phyloP scores from a whole-genome alignment of 1,140 invertebrate species.

The Drosophila pallidifrons region DNA sequence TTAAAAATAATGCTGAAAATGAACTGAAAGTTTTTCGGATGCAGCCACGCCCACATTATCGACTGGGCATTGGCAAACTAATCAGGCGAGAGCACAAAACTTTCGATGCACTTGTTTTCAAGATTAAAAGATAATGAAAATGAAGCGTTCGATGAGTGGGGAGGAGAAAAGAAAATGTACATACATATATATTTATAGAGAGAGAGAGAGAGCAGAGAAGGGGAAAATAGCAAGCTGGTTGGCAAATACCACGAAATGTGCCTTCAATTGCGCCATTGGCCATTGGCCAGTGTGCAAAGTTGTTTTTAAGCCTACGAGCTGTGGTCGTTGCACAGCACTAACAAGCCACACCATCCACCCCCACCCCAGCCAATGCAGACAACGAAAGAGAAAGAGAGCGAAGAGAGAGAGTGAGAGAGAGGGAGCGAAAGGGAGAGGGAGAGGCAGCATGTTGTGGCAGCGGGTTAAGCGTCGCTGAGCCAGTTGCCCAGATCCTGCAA shows the following conservation, averaged over 20 bases:
- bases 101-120: slow-evolving; percentile 67
- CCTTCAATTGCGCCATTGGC: slow-evolving; percentile 16
- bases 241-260: slow-evolving; percentile 57
- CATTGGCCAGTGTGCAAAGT: slow-evolving; percentile 47
- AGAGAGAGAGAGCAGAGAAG: slow-evolving; percentile 26
- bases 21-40: slow-evolving; percentile 1
- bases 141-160: not conserved
- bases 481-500: slow-evolving; percentile 11
- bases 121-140: slow-evolving; percentile 59
- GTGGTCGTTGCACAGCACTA: slow-evolving; percentile 23
- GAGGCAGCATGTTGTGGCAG: not conserved
- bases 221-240: slow-evolving; percentile 56
- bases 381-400: too few species aligned
- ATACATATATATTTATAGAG: not conserved
- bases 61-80: slow-evolving; percentile 45
- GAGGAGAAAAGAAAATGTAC: not conserved
- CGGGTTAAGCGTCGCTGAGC: slow-evolving; percentile 40
- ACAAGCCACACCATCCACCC: slow-evolving; percentile 3
- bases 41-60: slow-evolving; percentile 23
- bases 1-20: slow-evolving; percentile 6
- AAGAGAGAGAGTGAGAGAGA: too few species aligned
- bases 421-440: too few species aligned
- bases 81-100: slow-evolving; percentile 62
- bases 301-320: slow-evolving; percentile 72
- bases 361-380: not conserved